Evolutionary conservation across 2,888 invertebrate species (phyloP).

Genomic region (Frankliniella fusca): DNA sequence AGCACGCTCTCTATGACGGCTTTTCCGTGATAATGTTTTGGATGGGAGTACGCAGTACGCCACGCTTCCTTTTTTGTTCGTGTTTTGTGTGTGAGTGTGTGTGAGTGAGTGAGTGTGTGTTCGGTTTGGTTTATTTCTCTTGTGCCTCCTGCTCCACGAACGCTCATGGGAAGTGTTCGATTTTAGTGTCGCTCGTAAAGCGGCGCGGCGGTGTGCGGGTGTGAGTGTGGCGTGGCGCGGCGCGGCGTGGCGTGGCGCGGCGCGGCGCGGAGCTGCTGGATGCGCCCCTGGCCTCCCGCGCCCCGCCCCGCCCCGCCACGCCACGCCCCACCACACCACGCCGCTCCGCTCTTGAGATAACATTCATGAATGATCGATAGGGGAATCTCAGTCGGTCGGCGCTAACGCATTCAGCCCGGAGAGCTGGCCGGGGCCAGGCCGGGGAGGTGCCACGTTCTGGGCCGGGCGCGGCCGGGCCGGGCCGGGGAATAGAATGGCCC

Average conservation of each 20-base stretch:
- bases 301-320: conserved; percentile 17
- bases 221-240: neutral
- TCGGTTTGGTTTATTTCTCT: neutral
- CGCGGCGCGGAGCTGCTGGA: neutral
- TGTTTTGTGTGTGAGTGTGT: no score
- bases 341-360: conserved; percentile 13
- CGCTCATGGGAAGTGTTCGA: conserved; percentile 22
- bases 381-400: neutral
- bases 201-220: neutral
- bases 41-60: neutral
- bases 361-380: conserved; percentile 24
- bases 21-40: neutral
- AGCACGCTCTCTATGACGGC: neutral
- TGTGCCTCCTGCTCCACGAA: neutral
- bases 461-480: no score
- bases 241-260: neutral
- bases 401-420: neutral
- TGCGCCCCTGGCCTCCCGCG: neutral
- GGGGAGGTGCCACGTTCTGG: no score
- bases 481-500: no score
- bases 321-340: neutral
- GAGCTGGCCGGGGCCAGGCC: no score
- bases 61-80: neutral
- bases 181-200: conserved; percentile 26
- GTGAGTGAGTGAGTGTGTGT: no score